Conservation (phyloP, 2,797 vertebrate species). For the Tenualosa ilisha region DNA sequence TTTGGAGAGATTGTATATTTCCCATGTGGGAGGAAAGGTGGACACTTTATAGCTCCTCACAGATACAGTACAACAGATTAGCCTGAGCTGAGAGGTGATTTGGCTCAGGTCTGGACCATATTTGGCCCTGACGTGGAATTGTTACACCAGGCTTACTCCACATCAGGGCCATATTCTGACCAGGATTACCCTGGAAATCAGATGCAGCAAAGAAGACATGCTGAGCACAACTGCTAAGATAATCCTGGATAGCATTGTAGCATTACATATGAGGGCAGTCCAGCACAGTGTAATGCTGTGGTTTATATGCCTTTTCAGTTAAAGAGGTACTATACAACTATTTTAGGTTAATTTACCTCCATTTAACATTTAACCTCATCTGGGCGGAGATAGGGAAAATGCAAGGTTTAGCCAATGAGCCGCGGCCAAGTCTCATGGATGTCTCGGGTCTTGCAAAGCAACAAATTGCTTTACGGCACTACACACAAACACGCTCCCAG, state of each 20-base stretch:
- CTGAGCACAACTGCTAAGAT: background rate
- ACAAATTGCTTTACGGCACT: too few species aligned
- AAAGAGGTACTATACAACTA: too few species aligned
- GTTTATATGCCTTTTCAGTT: background rate
- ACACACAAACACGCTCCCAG: too few species aligned
- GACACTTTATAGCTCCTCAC: background rate
- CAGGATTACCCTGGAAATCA: too few species aligned
- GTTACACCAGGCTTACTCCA: background rate
- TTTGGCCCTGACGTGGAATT: background rate
- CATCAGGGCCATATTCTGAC: background rate
- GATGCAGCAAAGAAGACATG: background rate
- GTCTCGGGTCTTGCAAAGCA: too few species aligned
- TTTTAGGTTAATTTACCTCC: too few species aligned
- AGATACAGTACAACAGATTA: background rate
- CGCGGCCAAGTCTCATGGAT: too few species aligned
- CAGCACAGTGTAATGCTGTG: background rate
- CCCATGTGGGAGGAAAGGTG: conserved; percentile 7
- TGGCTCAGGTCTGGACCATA: background rate
- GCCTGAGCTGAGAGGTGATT: too few species aligned
- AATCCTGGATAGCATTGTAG: background rate
- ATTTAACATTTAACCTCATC: too few species aligned
- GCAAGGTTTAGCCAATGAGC: too few species aligned
- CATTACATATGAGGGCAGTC: background rate
- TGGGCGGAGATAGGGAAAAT: too few species aligned
- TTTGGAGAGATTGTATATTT: conserved; percentile 31